Base-by-base conservation (phyloP, 2,888 invertebrate genomes). In the Tryphoninae sp. region DNA sequence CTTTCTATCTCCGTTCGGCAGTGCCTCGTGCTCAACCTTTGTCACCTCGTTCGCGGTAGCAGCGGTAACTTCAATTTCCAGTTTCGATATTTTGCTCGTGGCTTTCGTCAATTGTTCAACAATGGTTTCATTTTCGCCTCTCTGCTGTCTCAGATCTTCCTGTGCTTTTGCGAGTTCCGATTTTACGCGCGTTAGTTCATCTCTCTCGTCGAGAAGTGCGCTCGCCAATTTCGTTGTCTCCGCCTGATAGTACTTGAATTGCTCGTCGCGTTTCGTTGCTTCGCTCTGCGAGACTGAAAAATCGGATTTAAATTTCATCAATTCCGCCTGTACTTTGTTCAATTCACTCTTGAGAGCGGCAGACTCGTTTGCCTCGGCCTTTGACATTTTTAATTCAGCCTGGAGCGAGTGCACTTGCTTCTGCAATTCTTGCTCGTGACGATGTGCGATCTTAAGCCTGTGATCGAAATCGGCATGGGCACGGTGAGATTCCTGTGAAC, bases 361-460 rank as follows among this genome's bases (percentile, higher is more conserved):
- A 0, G 80, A 83, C 22, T 91, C 89, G 61, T 80, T 86, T 1
- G 89, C 89, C 61, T 91, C 89, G 51, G 85, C 75, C 73, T 91
- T 90, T 2, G 88, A 87, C 4, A 90, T 86, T 65, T 91, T 92
- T 1, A 93, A 83, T 82, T 92, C 92, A 6, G 92, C 86, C 55
- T 92, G 91, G 2, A 91, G 82, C 3, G 89, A 90, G 83, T 90
- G 92, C 83, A 92, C 78, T 82, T 91, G 90, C 71, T 92, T 93
- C 22, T 94, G 93, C 64, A 94, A 89, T 67, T 95, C 94, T 83
- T 94, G 94, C 87, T 94, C 94, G 84, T 94, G 93, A 87, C 90
- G 93, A 89, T 93, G 94, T 65, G 93, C 91, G 61, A 92, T 89
- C 78, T 91, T 89, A 7, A 92, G 85, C 85, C 94, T 93, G 85